phyloP scores from a whole-genome alignment of 2,888 invertebrate genomes.

The Zaprionus lineosus region DNA sequence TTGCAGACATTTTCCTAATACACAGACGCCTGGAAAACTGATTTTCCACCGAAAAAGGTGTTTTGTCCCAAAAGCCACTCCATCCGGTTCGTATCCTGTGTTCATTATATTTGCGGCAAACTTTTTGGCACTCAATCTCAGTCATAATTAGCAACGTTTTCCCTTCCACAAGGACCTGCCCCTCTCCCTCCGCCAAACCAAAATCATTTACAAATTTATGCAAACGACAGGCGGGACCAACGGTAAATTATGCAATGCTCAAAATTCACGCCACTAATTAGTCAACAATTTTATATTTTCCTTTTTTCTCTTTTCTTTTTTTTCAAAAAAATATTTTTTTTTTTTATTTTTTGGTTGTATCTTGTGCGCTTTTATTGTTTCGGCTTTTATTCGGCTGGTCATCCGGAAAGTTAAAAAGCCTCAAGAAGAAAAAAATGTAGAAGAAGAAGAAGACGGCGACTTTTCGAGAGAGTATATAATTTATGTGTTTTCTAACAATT shows the following conservation, averaged over 20 bases:
- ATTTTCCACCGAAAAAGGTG: constrained; percentile 36
- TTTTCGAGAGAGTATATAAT: constrained; percentile 22
- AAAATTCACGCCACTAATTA: constrained; percentile 47
- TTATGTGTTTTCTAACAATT: constrained; percentile 21
- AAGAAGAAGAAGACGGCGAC: too few species aligned
- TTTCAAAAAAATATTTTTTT: too few species aligned
- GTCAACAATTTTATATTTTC: too few species aligned
- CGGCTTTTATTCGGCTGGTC: constrained; percentile 35
- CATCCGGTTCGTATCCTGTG: constrained; percentile 27
- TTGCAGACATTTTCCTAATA: constrained; percentile 33
- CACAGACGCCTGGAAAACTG: constrained; percentile 3
- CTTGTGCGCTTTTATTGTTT: too few species aligned
- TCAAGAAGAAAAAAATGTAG: background rate
- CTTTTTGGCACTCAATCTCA: constrained; percentile 41
- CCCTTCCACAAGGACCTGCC: constrained; percentile 13
- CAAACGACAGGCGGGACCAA: constrained; percentile 24
- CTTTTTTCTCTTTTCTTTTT: too few species aligned
- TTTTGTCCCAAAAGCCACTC: constrained; percentile 24
- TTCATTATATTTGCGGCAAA: constrained; percentile 36
- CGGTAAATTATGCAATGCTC: constrained; percentile 7
- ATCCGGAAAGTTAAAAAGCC: background rate
- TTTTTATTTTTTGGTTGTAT: too few species aligned
- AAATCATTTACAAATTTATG: constrained; percentile 29
- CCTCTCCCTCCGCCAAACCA: background rate
- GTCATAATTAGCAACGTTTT: constrained; percentile 40